Base-by-base conservation (phyloP, 2,888 invertebrate species). In the Clanis bilineata region DNA sequence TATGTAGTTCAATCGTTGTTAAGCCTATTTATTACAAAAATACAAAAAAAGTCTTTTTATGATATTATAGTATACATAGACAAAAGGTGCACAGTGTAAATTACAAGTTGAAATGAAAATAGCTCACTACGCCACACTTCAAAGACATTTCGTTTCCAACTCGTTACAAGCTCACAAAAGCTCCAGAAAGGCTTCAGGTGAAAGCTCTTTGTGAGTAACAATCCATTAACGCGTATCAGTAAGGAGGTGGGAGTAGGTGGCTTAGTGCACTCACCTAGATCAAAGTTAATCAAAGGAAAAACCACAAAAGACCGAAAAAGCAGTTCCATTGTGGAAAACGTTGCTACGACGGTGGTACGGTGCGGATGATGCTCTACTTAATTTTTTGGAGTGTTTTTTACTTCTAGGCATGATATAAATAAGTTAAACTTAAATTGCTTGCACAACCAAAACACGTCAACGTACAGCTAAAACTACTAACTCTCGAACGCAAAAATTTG, bases 261-360 rank as follows among this genome's bases (percentile, higher is more conserved):
- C 44, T 18, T 38, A 61, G 63, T 73, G 82, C 83, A 88, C 88
- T 88, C 86, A 86, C 88, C 88, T 87, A 91, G 84, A 92, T 92
- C 91, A 91, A 91, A 93, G 92, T 90, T 92, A 93, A 93, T 93
- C 92, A 92, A 87, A 90, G 85, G 82, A 80, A 77, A 79, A 73
- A 74, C 76, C 86, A 90, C 90, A 90, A 90, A 90, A 86, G 82
- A 85, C 81, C 84, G 79, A 83, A 89, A 89, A 90, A 88, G 86
- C 85, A 88, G 85, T 85, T 79, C 83, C 80, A 83, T 86, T 87
- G 88, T 86, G 81, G 80, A 66, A 83, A 85, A 84, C 82, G 83
- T 76, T 78, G 56, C 51, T 51, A 44, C 56, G 68, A 68, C 62
- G 51, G 54, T n/a, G 18, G 3, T 45, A 58, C 51, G 57, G 12